Evolutionary conservation across 1,140 invertebrate species (phyloP).

Genomic region (Fopius arisanus): DNA sequence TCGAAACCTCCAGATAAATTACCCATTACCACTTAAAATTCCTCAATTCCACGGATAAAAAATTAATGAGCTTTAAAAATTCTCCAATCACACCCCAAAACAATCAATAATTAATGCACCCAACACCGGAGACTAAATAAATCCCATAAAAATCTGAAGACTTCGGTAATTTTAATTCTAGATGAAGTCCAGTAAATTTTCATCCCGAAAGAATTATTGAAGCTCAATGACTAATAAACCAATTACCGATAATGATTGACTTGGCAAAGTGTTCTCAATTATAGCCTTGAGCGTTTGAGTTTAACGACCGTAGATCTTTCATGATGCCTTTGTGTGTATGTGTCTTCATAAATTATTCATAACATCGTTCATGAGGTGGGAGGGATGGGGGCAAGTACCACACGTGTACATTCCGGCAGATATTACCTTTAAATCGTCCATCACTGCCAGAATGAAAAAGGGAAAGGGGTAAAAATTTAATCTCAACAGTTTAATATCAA

Average conservation of each 20-base stretch:
- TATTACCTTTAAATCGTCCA: not conserved
- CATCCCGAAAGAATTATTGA: constrained; percentile 21
- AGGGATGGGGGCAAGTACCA: not conserved
- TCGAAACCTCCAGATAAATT: too few relatives aligned
- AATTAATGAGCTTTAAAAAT: too few relatives aligned
- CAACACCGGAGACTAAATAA: too few relatives aligned
- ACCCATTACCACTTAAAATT: too few relatives aligned
- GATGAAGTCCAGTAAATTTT: constrained; percentile 3
- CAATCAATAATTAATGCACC: too few relatives aligned
- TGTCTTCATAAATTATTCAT: constrained; percentile 16
- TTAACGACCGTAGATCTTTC: constrained; percentile 32
- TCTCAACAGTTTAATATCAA: not conserved
- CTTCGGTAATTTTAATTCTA: too few relatives aligned
- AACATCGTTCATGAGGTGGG: not conserved
- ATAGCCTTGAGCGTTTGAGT: constrained; percentile 12
- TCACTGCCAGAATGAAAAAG: not conserved
- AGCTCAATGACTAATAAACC: constrained; percentile 34
- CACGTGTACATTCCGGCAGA: not conserved
- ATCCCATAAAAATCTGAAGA: too few relatives aligned
- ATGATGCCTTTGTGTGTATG: constrained; percentile 12
- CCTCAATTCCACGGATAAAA: too few relatives aligned
- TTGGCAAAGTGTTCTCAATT: constrained; percentile 31
- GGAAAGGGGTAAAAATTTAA: not conserved
- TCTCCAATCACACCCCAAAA: too few relatives aligned
- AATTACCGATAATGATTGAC: constrained; percentile 36